phyloP scores from a whole-genome alignment of 2,888 invertebrate species.

The Caenorhabditis sinica region DNA sequence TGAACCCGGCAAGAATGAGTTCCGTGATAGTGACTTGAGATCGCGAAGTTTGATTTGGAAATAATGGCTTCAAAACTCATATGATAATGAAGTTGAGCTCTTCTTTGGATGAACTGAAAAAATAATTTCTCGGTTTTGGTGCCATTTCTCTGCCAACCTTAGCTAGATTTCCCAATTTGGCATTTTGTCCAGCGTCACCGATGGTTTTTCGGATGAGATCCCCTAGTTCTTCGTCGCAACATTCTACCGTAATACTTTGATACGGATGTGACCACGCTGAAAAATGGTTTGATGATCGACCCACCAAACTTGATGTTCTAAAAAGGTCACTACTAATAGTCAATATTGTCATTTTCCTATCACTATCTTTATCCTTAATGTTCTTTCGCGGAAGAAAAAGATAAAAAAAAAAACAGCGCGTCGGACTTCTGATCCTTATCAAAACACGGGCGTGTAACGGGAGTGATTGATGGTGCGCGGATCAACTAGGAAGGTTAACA shows the following conservation, averaged over 20 bases:
- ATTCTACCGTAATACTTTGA: slow-evolving; percentile 64
- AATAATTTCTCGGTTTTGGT: background rate
- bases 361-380: slow-evolving; percentile 1
- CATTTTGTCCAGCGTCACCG: slow-evolving; percentile 15
- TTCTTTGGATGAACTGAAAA: slow-evolving; percentile 63
- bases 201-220: slow-evolving; percentile 41
- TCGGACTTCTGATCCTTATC: slow-evolving; percentile 40
- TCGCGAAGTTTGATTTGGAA: slow-evolving; percentile 59
- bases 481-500: background rate
- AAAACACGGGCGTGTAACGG: background rate
- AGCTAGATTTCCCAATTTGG: slow-evolving; percentile 59
- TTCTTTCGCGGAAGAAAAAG: slow-evolving; percentile 2
- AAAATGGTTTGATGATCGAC: slow-evolving; percentile 21
- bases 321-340: slow-evolving; percentile 27
- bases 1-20: slow-evolving; percentile 53
- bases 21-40: slow-evolving; percentile 67
- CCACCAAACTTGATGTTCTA: slow-evolving; percentile 31
- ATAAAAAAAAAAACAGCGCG: slow-evolving; percentile 7
- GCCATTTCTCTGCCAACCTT: slow-evolving; percentile 32
- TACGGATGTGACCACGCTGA: slow-evolving; percentile 61
- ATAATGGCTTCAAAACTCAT: slow-evolving; percentile 59
- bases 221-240: slow-evolving; percentile 55
- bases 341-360: background rate
- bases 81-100: slow-evolving; percentile 59
- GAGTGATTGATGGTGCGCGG: slow-evolving; percentile 5